Evolutionary conservation across 2,797 vertebrate species (phyloP), one percentile per base, ranked within the genome.

Genomic region (Chiroxiphia lanceolata): DNA sequence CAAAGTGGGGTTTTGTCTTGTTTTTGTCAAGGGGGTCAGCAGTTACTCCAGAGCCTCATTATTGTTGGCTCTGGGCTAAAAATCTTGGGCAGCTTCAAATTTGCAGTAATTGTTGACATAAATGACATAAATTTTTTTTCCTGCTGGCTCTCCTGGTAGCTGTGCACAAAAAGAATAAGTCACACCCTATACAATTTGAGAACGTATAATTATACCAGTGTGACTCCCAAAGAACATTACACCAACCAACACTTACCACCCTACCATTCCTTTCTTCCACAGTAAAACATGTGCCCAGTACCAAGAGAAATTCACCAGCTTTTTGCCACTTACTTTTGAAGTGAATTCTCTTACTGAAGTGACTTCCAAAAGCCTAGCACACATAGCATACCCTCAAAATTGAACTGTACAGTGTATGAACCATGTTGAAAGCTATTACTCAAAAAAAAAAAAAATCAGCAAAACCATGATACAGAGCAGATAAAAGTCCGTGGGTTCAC

Each of bases 1-100:
- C 78, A 92, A 87, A 93, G 26, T 85, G 21, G 4, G 17, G 3
- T 81, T 91, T 93, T 90, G 91, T 92, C 85, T 94, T 88, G 61
- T 75, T 56, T 89, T 88, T 68, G 68, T 51, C 56, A 25, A 69
- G 56, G 78, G 51, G 67, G 57, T 96, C 69, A 95, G 67, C 92
- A 78, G 87, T 93, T 93, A 36, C n/a, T 72, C 94, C 83, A 86
- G 90, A 79, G 70, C 54, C 56, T 45, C 6, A 6, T 57, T 34
- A 57, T 53, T 53, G 11, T 53, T 53, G 51, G 51, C 51, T 53
- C 29, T 87, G 50, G 50, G 75, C 82, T 93, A 69, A 87, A 93
- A 83, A 34, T 71, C 48, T 40, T 48, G 54, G 72, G 61, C 65
- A 59, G 51, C 15, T 65, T 59, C 61, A 70, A 56, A 57, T 29